Evolutionary conservation across 2,888 invertebrate genomes (phyloP).

Genomic region (Luffia ferchaultella): DNA sequence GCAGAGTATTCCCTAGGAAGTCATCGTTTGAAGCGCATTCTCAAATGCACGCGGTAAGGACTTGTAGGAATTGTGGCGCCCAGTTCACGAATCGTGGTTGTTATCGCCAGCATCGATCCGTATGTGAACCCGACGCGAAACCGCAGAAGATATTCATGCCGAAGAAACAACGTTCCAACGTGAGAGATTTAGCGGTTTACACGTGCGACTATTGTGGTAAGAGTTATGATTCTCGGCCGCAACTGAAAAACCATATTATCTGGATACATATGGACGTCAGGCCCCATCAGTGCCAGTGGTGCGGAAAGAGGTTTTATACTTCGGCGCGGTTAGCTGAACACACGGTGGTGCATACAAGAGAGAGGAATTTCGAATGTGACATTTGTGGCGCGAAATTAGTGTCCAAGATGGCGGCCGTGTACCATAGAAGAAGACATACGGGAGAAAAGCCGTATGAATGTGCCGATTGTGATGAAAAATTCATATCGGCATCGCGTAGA

Average conservation of each 20-base stretch:
- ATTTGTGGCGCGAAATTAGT: constrained; percentile 55
- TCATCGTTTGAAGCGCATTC: constrained; percentile 37
- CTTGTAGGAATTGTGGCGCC: constrained; percentile 36
- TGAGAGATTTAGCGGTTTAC: constrained; percentile 43
- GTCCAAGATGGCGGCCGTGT: constrained; percentile 50
- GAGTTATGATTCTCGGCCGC: constrained; percentile 39
- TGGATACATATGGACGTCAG: constrained; percentile 57
- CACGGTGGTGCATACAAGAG: constrained; percentile 57
- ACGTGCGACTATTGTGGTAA: constrained; percentile 49
- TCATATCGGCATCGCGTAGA: constrained; percentile 47
- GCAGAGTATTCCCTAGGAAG: constrained; percentile 33
- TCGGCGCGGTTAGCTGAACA: constrained; percentile 58
- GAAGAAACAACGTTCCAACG: constrained; percentile 34
- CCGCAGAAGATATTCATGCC: constrained; percentile 31
- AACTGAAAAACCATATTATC: constrained; percentile 50
- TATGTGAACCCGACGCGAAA: constrained; percentile 46
- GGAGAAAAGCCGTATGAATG: constrained; percentile 54
- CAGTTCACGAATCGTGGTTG: constrained; percentile 49
- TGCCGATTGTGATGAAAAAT: constrained; percentile 43
- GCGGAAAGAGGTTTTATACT: constrained; percentile 58
- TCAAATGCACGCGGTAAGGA: constrained; percentile 47
- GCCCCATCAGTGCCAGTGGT: constrained; percentile 59
- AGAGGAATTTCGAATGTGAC: constrained; percentile 58
- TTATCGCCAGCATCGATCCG: constrained; percentile 41
- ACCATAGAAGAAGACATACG: constrained; percentile 51